Evolutionary conservation across 2,113 vertebrate genomes (phyloP).

Genomic region (Damaliscus lunatus): DNA sequence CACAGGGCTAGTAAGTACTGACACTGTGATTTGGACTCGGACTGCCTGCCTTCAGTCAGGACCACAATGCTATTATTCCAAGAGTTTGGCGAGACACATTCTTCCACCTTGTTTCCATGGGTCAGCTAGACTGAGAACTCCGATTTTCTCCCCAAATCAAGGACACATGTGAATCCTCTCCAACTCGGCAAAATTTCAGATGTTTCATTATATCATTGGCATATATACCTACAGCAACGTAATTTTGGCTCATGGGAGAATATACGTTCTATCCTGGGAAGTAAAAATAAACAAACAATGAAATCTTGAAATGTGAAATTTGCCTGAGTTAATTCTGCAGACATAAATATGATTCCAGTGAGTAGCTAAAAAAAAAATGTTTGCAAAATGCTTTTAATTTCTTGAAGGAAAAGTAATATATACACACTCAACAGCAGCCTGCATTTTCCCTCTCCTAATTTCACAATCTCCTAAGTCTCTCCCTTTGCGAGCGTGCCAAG

Average conservation of each 20-base stretch:
- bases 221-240: neutral
- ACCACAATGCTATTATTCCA: neutral
- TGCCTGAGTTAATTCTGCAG: neutral
- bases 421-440: neutral
- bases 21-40: neutral
- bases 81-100: neutral
- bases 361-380: neutral
- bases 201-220: neutral
- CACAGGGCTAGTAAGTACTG: neutral
- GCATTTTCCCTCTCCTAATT: neutral
- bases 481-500: neutral
- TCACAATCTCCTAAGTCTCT: neutral
- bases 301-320: conserved; percentile 28
- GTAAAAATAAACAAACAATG: neutral
- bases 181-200: neutral
- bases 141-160: neutral
- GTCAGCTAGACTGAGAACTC: neutral
- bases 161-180: neutral
- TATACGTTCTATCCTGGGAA: neutral
- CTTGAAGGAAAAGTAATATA: neutral
- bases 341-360: neutral
- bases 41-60: neutral
- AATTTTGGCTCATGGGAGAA: neutral
- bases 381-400: conserved; percentile 9
- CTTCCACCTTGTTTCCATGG: neutral